Evolutionary conservation across 2,888 invertebrate genomes (phyloP), one percentile per base, ranked within the genome.

Genomic region (Drosophila borealis): DNA sequence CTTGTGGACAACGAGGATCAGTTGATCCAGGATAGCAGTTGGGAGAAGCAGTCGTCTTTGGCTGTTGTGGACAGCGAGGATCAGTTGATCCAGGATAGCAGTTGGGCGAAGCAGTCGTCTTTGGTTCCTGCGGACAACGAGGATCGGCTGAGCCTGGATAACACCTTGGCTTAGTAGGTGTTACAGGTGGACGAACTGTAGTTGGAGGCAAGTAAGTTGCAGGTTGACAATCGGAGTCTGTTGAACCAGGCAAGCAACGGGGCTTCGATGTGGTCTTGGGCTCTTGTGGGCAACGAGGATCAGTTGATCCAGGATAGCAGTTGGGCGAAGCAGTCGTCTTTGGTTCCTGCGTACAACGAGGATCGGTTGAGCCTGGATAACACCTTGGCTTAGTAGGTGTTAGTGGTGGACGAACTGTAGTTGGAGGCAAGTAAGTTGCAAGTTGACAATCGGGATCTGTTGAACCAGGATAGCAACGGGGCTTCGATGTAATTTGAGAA

Each of bases 391-490:
- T 36, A 1, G 2, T 29, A 4, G 51, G 11, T 2, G 51, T 51
- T 8, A 14, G 14, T 4, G 29, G 51, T 6, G 51, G 29, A 0
- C 14, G 39, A 41, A 0, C 25, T 11, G 41, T 53, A 19, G 29
- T 25, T 53, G 17, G 41, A 36, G 36, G 11, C 11, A 29, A 29
- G 29, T 29, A 29, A 8, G 29, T 29, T 29, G 29, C 8, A 8
- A 8, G 29, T 29, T 41, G 51, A 41, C 51, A 70, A 29, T 3
- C 5, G 2, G 53, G 61, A 42, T 70, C 66, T 2, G 34, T 45
- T 25, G 70, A 92, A 8, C 91, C 80, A 0, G 91, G 89, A 54
- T 90, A 90, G n/a, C 80, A 72, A 4, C 39, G 29, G 29, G 29
- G 29, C 29, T 29, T 29, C 29, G 29, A 8, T 17, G 59, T 42